Evolutionary conservation across 1,140 invertebrate species (phyloP), one percentile per base, ranked within the genome.

Genomic region (Zeugodacus cucurbitae): DNA sequence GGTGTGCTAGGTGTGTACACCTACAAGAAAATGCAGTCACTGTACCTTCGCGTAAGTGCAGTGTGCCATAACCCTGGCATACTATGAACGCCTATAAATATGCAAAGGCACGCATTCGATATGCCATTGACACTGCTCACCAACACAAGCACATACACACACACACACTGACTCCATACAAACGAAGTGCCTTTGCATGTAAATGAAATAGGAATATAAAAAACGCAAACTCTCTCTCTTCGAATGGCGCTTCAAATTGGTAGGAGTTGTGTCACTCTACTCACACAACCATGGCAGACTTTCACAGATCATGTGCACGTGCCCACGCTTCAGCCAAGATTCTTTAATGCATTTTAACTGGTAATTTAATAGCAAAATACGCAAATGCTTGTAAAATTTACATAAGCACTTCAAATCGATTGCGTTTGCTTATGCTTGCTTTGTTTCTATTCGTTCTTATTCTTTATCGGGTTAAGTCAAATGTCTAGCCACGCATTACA

Each of bases 81-180:
- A 82, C 8, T 7, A 0, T 14, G 74, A 48, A 82, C 41, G 74
- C n/a, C 41, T 82, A 82, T 82, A 82, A 82, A 82, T 82, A 82
- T 82, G 41, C 74, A 82, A 41, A 74, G 34, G 41, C 74, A 82
- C 74, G 74, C 74, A 17, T 48, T 48, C 74, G 11, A 54, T 82
- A 26, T 82, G 41, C 74, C 74, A 82, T 48, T 48, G 41, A 82
- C 74, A 82, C 74, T 82, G n/a, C 26, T 48, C 29, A 54, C 41
- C 41, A 29, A 74, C 70, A 20, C 74, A 37, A 2, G 7, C 34
- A 8, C 34, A 74, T 17, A 41, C 34, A 74, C 34, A 26, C 37
- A 2, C 6, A 70, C 1, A 70, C 32, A 70, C 59, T 26, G 14
- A 62, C 10, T 29, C 7, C 20, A 34, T 70, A 20, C 32, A 17